These are phyloP conservation scores for Oreonectes daqikongensis DNA, from an alignment of 2,797 vertebrate species.

Conservation along the genomic window DNA sequence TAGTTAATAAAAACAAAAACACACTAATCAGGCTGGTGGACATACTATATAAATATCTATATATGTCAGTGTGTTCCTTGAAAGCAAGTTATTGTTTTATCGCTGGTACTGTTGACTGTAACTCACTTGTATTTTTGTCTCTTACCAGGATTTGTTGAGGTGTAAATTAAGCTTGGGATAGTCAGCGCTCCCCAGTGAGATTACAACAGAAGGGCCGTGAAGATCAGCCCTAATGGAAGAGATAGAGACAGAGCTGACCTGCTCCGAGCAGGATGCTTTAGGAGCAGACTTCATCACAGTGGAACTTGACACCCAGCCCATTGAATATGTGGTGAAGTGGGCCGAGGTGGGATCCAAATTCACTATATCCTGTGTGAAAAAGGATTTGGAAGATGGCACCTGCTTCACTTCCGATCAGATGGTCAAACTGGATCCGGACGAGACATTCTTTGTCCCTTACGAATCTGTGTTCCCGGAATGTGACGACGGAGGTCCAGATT, in stretches of 20 bases:
- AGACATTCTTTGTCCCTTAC: constrained; percentile 75
- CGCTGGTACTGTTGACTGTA: neutral
- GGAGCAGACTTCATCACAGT: constrained; percentile 80
- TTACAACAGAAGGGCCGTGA: constrained; percentile 8
- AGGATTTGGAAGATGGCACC: constrained; percentile 69
- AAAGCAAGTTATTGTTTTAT: neutral
- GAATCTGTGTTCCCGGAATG: constrained; percentile 76
- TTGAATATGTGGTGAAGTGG: constrained; percentile 82
- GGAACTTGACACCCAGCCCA: constrained; percentile 80
- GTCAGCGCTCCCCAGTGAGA: neutral
- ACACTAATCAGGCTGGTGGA: neutral
- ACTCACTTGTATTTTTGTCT: constrained; percentile 22
- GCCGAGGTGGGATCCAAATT: constrained; percentile 78
- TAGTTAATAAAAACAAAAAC: too few species aligned
- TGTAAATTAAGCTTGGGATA: constrained; percentile 40
- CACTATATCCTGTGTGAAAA: constrained; percentile 79
- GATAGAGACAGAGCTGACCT: constrained; percentile 72
- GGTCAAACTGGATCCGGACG: constrained; percentile 71
- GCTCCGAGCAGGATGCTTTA: constrained; percentile 73
- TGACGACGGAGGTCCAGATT: constrained; percentile 66
- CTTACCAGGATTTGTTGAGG: constrained; percentile 36
- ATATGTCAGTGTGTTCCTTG: neutral
- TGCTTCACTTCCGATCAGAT: constrained; percentile 65
- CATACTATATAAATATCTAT: neutral
- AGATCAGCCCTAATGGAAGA: constrained; percentile 68